Evolutionary conservation across 2,888 invertebrate genomes (phyloP), one percentile per base, ranked within the genome.

Genomic region (Ypsolopha scabrella): DNA sequence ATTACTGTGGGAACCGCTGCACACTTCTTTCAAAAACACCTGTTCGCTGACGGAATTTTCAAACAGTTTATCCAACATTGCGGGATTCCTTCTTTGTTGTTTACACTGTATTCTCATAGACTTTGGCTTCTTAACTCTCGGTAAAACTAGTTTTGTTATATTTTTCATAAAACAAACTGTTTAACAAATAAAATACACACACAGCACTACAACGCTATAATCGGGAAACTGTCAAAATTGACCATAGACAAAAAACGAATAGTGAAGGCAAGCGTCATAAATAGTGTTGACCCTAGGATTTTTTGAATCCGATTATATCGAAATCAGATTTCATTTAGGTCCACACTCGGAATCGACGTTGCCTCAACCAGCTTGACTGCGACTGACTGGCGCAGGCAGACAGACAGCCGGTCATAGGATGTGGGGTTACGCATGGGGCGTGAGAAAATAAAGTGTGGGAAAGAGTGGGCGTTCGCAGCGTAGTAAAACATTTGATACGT

Each of bases 401-500:
- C 75, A 72, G 75, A 69, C 82, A 70, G 76, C 70, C 81, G 81
- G 80, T 80, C 88, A 87, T 88, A 90, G 90, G 91, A 90, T 91
- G 91, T 91, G 89, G 90, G 90, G 91, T 91, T 91, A 91, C 87
- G 88, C 88, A 88, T 87, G 89, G 91, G 91, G 91, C 91, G 92
- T 92, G 91, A 91, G 92, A 90, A 92, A 92, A 91, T 89, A 89
- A 90, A 90, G 90, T 91, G 92, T 92, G 92, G 91, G 92, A 92
- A 92, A 91, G 90, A 91, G 91, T 91, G 91, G 91, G 91, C 91
- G 90, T 74, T 6, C 34, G 75, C 77, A 62, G 70, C 87, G 87
- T 89, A 88, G 89, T 89, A 82, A 87, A 88, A 88, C 88, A 88
- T 88, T 86, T 88, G 87, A 80, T 85, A 83, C 79, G 80, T 78